Evolutionary conservation across 2,113 vertebrate species (phyloP), one percentile per base, ranked within the genome.

Genomic region (Macaca mulatta): DNA sequence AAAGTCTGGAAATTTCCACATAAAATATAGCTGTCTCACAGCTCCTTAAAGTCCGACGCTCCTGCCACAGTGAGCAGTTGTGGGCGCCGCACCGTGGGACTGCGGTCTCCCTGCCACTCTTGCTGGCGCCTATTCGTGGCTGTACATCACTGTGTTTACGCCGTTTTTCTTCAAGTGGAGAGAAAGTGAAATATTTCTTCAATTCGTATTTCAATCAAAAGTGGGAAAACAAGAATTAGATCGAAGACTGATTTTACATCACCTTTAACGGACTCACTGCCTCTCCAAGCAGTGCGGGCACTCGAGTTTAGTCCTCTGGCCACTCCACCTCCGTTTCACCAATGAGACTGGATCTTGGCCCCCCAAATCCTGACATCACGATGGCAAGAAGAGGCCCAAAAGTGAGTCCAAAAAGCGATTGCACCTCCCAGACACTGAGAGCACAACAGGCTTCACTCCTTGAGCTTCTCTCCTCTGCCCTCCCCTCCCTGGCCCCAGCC

Each of bases 71-170:
- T 6, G 64, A 93, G 40, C 50, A 57, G 45, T 48, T 23, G 27
- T 3, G 35, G 12, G 10, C 0, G 0, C 5, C 0, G 11, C 22
- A 13, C 22, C 0, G 10, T 40, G 57, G 59, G 38, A 13, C 8
- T 40, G 35, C 30, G 13, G 35, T 30, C 25, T 40, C 27, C 7
- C 35, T 5, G 7, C 23, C 38, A 6, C 13, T 16, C 27, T 3
- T 55, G 40, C 20, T n/a, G 25, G 64, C 59, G 35, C 43, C 45
- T 84, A 1, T 64, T 6, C 2, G 2, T 13, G 12, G 61, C 61
- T 14, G 27, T 30, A 64, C 6, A 5, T 32, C n/a, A n/a, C 18
- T 4, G 18, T 4, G 48, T 81, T 55, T 72, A 7, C 0, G 8
- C 9, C 1, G 2, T 74, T 35, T 22, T 86, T n/a, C 55, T 84